Base-by-base conservation (phyloP, 2,888 invertebrate genomes). In the Leptothorax acervorum region DNA sequence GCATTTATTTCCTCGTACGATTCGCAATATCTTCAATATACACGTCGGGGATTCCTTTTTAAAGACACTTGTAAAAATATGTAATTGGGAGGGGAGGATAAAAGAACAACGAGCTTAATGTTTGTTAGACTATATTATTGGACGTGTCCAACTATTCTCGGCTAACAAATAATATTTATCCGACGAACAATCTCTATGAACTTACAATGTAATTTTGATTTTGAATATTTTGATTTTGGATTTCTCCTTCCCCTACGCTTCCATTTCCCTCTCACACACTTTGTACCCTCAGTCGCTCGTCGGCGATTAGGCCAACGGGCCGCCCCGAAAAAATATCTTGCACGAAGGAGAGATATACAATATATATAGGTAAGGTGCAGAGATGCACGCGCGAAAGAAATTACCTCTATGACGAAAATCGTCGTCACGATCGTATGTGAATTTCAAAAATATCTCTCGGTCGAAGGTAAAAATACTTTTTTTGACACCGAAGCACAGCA, bases 201-300 rank as follows among this genome's bases (percentile, higher is more conserved):
- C 93, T 94, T 93, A 93, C 88, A 88, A 78, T 86, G 90, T 93
- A 93, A 93, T 93, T 94, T 93, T 94, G 94, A 94, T 94, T 93
- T 90, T 92, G 82, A 89, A 91, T 91, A 89, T 93, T 93, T 93
- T 93, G 92, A 92, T 92, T 92, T 65, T 88, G 78, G 78, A 63
- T 84, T 86, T 65, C 73, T 68, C 55, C 82, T 85, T 70, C 53
- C 71, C 63, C 65, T 23, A 55, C 48, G 9, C 18, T 75, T 65
- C 18, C 82, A 45, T 53, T 48, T 35, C 39, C 28, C 15, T 65
- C 51, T 62, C 86, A 51, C 71, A 74, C 70, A 42, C 73, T 90
- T 90, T 90, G 91, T 90, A 91, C 90, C 91, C 85, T 90, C 88
- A 84, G 68, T 86, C 84, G 76, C 79, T 45, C 68, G 84, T 83